Percentiles rank a stretch among this genome's conserved stretches.
These are phyloP conservation scores for Cryptus armator DNA, from an alignment of 2,888 invertebrate species.

Conservation along the genomic window DNA sequence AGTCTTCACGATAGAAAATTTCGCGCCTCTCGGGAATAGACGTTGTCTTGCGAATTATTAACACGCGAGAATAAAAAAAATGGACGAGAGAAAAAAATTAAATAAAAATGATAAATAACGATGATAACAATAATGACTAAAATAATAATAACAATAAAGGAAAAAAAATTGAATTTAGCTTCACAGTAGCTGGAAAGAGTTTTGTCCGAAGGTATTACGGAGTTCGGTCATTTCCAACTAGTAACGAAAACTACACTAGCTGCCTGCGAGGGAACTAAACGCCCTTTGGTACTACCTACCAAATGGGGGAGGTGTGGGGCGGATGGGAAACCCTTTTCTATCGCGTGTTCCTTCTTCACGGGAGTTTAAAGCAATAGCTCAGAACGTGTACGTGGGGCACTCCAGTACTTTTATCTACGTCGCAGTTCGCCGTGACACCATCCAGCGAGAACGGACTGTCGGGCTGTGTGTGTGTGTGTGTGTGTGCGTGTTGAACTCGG, in stretches of 20 bases:
- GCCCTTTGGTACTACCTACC: not conserved
- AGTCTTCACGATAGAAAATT: no score
- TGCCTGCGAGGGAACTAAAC: not conserved
- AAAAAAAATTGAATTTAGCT: no score
- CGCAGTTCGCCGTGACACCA: conserved; percentile 11
- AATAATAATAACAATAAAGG: no score
- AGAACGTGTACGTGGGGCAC: conserved; percentile 25
- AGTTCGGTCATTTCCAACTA: not conserved
- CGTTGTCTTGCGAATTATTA: no score
- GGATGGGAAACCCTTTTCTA: not conserved
- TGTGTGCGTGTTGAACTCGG: not conserved
- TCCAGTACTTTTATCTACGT: conserved; percentile 44
- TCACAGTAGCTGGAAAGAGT: no score
- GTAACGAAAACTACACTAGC: not conserved
- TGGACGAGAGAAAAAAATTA: no score
- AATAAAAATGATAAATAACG: no score
- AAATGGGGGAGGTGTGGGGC: no score
- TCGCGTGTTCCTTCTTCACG: conserved; percentile 28
- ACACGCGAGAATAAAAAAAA: no score
- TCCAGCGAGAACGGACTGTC: not conserved
- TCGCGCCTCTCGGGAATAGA: no score
- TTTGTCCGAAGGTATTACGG: no score
- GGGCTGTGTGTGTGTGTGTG: not conserved
- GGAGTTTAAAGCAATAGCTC: conserved; percentile 36
- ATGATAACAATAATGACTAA: no score